phyloP scores from a whole-genome alignment of 1,140 invertebrate genomes.

The Brachionus rotundiformis region DNA sequence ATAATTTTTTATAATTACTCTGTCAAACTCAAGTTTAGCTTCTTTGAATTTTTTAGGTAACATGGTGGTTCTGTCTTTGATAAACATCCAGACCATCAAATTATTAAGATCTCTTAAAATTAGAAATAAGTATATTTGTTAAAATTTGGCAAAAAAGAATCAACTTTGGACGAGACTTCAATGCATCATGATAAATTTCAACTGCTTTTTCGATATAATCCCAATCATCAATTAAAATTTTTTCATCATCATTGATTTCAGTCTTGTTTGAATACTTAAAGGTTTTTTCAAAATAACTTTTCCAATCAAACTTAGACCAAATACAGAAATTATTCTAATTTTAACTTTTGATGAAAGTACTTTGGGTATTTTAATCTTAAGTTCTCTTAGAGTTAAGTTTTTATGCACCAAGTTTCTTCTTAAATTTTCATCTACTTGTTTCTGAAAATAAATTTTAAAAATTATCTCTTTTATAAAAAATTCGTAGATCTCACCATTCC shows the following conservation, averaged over 20 bases:
- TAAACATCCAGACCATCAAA: slow-evolving; percentile 34
- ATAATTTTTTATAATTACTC: neutral
- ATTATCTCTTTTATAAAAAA: neutral
- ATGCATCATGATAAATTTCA: neutral
- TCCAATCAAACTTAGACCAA: slow-evolving; percentile 34
- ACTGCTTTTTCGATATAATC: slow-evolving; percentile 4
- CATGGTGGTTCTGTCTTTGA: slow-evolving; percentile 11
- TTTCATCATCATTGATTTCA: neutral
- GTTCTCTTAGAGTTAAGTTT: slow-evolving; percentile 12
- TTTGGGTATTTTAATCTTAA: neutral
- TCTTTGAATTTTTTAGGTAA: slow-evolving; percentile 44
- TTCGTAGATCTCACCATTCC: neutral
- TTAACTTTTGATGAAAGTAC: too few species aligned
- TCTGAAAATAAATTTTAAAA: neutral
- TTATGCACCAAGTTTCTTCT: slow-evolving; percentile 25
- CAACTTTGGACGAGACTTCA: neutral
- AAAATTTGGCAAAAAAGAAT: too few species aligned
- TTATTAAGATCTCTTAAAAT: slow-evolving; percentile 47
- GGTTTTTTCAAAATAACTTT: neutral
- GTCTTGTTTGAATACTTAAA: neutral
- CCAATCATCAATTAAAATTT: slow-evolving; percentile 28
- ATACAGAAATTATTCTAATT: neutral
- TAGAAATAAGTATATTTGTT: too few species aligned
- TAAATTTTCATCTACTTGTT: slow-evolving; percentile 25
- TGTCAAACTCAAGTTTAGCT: slow-evolving; percentile 29